These are phyloP conservation scores for Sinhomidia bicolor DNA, from an alignment of 2,888 invertebrate species.

Conservation along the genomic window DNA sequence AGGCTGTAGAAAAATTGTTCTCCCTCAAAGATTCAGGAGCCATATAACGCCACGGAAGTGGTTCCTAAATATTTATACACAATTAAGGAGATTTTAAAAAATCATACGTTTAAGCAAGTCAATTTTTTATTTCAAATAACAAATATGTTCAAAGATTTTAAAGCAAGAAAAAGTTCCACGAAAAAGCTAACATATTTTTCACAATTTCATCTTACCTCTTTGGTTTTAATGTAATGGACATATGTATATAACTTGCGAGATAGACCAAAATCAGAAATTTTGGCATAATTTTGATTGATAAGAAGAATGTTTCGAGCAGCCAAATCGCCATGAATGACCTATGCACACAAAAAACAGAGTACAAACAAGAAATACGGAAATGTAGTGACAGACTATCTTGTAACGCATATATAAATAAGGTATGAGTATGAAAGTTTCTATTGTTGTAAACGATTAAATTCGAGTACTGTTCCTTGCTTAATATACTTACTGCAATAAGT, in stretches of 20 bases:
- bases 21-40: conserved; percentile 60
- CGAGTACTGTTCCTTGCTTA: too few species aligned
- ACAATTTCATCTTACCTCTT: conserved; percentile 62
- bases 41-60: conserved; percentile 69
- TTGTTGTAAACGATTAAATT: background rate
- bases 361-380: background rate
- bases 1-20: conserved; percentile 57
- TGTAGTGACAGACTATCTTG: too few species aligned
- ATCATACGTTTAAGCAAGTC: too few species aligned
- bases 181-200: too few species aligned
- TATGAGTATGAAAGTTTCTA: too few species aligned
- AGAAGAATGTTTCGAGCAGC: conserved; percentile 60
- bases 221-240: conserved; percentile 66
- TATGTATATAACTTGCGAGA: conserved; percentile 66
- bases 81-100: too few species aligned
- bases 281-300: conserved; percentile 41
- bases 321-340: conserved; percentile 68
- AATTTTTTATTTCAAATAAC: too few species aligned
- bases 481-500: conserved; percentile 49
- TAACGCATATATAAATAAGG: too few species aligned
- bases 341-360: background rate
- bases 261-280: conserved; percentile 63
- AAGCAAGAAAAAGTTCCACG: too few species aligned
- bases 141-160: too few species aligned
- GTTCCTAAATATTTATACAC: conserved; percentile 66